Base-by-base conservation (phyloP, 2,888 invertebrate species). In the Diarsia rubi region DNA sequence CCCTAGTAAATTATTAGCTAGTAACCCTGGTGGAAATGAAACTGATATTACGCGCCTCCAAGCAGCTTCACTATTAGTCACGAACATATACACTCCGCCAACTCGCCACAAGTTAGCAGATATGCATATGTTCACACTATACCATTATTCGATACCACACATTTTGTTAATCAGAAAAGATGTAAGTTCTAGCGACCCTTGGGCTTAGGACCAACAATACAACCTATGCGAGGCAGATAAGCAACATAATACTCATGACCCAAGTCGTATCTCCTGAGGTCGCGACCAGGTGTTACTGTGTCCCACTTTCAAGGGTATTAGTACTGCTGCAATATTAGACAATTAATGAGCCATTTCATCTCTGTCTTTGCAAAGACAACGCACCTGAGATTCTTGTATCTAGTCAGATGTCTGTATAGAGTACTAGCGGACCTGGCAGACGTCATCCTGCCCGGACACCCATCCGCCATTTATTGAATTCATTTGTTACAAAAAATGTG, bases 311-410 rank as follows among this genome's bases (percentile, higher is more conserved):
- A 59, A 59, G 3, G 59, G 59, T 59, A 59, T 59, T 59, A 59
- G 57, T 59, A 3, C 4, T 6, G 31, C 19, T 59, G 19, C 9
- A 59, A 9, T 59, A 31, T 31, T 59, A 31, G 59, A 59, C 59
- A 59, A n/a, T n/a, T n/a, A 59, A 59, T 59, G 27, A 59, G 19
- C 31, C 59, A 59, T 59, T 59, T 31, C 59, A 31, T 59, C 27
- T 59, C 59, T 59, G 59, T 31, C 31, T 9, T 9, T 4, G 31
- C 27, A 57, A 57, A 31, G 59, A 19, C 59, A 59, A 31, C 59
- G 27, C 59, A 31, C 59, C 31, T 59, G 59, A 31, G 27, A 59
- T 59, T 59, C 59, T 9, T 19, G 27, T 57, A 3, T 3, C 9
- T 19, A 31, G 59, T 5, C 16, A 27, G 57, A 57, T 19, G 59